Base-by-base conservation (phyloP, 2,888 invertebrate genomes). In the Camptogramma bilineatum region DNA sequence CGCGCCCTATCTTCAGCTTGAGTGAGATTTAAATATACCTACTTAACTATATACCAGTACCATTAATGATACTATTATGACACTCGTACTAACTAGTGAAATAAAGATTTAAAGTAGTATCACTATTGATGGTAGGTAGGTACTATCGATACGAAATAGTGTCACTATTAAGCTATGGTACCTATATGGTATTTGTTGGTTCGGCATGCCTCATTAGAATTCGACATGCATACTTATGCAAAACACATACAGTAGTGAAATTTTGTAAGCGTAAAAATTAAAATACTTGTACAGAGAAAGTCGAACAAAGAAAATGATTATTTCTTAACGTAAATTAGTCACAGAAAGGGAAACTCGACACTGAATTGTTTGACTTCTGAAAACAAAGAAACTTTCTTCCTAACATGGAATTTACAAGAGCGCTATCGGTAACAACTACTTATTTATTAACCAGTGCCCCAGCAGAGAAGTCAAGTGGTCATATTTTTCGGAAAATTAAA, bases 321-420 rank as follows among this genome's bases (percentile, higher is more conserved):
- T 80, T 84, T 83, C 80, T 79, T 78, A 81, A 87, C 80, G 78
- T 77, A 73, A 83, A 88, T 91, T 91, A 85, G 88, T 89, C 83
- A 87, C 86, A 85, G 85, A 73, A 80, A 79, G 80, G 83, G 85
- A 87, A 87, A 85, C 82, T 73, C 78, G 76, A 69, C 80, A 79
- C 78, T 75, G 78, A 87, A 89, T 86, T 84, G 85, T 85, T 86
- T 82, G 79, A 85, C 74, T 83, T 66, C 58, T 77, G 84, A 82
- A 87, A 88, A 91, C 91, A 91, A 91, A 84, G 80, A 70, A 80
- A 85, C 90, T 91, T 91, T 91, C 90, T 83, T 87, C 80, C 71
- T 66, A 71, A 76, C 74, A 80, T 83, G 77, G 78, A 85, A 86
- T 88, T 83, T 83, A 85, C 81, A 69, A 74, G 77, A 72, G 76